These are phyloP conservation scores for Decapterus maruadsi DNA, from an alignment of 2,797 vertebrate genomes.

Conservation along the genomic window DNA sequence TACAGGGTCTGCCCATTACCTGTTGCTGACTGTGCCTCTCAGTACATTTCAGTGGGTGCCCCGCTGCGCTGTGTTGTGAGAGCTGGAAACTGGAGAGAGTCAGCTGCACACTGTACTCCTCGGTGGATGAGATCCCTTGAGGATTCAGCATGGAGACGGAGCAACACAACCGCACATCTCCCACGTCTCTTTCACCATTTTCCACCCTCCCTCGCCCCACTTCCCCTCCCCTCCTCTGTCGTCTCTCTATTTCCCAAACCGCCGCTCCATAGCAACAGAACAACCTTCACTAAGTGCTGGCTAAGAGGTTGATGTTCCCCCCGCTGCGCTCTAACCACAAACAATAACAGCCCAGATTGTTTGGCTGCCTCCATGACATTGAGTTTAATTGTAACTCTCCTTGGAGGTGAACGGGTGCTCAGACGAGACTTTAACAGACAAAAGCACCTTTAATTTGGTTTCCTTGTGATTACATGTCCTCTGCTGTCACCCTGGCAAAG, in stretches of 20 bases:
- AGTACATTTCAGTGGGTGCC: not conserved
- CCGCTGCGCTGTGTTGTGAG: not conserved
- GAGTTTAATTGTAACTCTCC: slow-evolving; percentile 69
- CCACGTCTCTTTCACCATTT: slow-evolving; percentile 28
- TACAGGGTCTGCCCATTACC: not conserved
- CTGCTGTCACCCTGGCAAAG: slow-evolving; percentile 14
- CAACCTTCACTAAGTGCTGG: slow-evolving; percentile 71
- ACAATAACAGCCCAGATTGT: slow-evolving; percentile 72
- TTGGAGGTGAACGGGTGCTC: slow-evolving; percentile 41
- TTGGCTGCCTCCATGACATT: slow-evolving; percentile 61
- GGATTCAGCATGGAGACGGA: slow-evolving; percentile 29
- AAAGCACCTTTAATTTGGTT: slow-evolving; percentile 53
- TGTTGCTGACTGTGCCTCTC: not conserved
- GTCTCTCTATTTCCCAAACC: slow-evolving; percentile 48
- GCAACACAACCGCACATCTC: slow-evolving; percentile 37
- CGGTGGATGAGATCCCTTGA: slow-evolving; percentile 34
- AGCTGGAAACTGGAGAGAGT: slow-evolving; percentile 13
- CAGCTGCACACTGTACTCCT: slow-evolving; percentile 22
- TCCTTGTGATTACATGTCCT: slow-evolving; percentile 48
- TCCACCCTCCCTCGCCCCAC: slow-evolving; percentile 17
- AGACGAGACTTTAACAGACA: slow-evolving; percentile 45
- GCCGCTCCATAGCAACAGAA: slow-evolving; percentile 72
- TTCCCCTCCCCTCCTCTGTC: slow-evolving; percentile 21
- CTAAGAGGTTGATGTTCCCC: slow-evolving; percentile 65
- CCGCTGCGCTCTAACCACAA: slow-evolving; percentile 64